Percentiles rank a stretch among this genome's conserved stretches.
These are phyloP conservation scores for Loxodonta africana DNA, from an alignment of 2,113 vertebrate genomes.

Conservation along the genomic window DNA sequence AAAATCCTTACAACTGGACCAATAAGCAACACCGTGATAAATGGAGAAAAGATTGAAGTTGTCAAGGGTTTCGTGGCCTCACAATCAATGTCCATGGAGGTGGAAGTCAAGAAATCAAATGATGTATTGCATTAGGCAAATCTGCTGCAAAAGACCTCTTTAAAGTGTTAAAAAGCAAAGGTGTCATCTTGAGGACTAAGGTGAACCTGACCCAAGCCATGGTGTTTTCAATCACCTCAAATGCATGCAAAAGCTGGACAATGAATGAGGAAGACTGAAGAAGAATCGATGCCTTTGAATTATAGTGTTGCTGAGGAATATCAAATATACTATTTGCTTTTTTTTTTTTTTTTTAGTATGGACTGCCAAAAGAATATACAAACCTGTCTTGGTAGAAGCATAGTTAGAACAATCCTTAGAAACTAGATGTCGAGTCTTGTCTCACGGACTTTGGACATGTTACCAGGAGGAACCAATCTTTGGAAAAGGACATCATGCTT, in stretches of 20 bases:
- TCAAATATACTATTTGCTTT: not conserved
- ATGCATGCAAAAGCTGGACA: not conserved
- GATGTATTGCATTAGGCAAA: not conserved
- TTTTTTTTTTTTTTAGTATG: not conserved
- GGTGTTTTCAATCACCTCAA: not conserved
- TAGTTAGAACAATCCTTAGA: not conserved
- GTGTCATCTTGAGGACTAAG: too few species aligned
- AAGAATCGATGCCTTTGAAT: not conserved
- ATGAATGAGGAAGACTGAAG: not conserved
- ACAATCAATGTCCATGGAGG: not conserved
- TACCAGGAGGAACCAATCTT: not conserved
- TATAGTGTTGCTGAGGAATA: not conserved
- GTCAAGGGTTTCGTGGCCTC: not conserved
- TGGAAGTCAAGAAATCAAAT: not conserved
- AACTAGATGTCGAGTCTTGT: not conserved
- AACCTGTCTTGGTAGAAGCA: not conserved
- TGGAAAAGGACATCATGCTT: not conserved
- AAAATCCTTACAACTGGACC: not conserved
- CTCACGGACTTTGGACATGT: not conserved
- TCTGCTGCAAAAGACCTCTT: not conserved
- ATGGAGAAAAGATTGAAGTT: not conserved
- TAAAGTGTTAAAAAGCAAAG: too few species aligned
- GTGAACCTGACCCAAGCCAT: too few species aligned
- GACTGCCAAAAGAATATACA: not conserved
- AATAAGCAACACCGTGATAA: not conserved